Percentiles rank a stretch among this genome's conserved stretches.
Evolutionary conservation across 2,888 invertebrate genomes (phyloP).

Genomic region (Mythimna ferrago): DNA sequence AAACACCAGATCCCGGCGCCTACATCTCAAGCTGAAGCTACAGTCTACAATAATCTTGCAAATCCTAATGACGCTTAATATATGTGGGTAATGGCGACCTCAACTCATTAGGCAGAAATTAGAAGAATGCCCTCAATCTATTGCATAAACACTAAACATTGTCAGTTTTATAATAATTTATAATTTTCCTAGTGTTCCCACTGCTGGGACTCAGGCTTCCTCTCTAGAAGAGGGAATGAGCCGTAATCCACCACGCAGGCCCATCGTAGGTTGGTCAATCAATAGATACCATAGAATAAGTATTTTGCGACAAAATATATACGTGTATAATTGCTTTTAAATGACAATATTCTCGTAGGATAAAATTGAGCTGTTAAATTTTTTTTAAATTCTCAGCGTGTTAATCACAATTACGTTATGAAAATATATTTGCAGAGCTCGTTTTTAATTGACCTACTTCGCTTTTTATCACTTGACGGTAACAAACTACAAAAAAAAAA

Average conservation of each 20-base stretch:
- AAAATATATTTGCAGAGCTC: slow-evolving; percentile 28
- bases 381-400: neutral
- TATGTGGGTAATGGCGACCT: no score
- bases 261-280: neutral
- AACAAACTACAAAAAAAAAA: slow-evolving; percentile 26
- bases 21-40: no score
- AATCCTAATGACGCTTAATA: no score
- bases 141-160: no score
- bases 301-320: no score
- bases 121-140: no score
- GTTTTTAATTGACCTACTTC: slow-evolving; percentile 57
- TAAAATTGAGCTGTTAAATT: neutral
- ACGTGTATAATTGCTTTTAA: no score
- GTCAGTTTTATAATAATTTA: no score
- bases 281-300: no score
- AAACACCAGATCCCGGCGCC: no score
- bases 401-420: slow-evolving; percentile 17
- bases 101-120: no score
- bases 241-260: neutral
- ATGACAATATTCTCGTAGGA: neutral
- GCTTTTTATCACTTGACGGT: slow-evolving; percentile 25
- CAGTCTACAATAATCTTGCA: no score
- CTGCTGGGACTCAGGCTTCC: neutral
- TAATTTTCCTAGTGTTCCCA: neutral
- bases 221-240: neutral